A percentile compares a stretch with the other conserved stretches of the same genome.
These are phyloP conservation scores for Pagetopsis macropterus DNA, from an alignment of 2,797 vertebrate genomes.

Conservation along the genomic window DNA sequence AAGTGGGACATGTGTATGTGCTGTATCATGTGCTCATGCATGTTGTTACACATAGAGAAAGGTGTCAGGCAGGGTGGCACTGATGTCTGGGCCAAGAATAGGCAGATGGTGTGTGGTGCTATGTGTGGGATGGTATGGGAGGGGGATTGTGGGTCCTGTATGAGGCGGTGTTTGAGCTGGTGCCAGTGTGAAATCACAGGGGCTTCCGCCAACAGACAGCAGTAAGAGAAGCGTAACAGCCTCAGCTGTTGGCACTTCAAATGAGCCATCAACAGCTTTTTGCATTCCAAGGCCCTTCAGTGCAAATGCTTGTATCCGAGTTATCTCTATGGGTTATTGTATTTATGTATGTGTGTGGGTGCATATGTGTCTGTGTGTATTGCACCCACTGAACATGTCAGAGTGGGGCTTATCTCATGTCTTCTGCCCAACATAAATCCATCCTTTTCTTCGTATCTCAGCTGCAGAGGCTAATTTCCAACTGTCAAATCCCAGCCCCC, in stretches of 20 bases:
- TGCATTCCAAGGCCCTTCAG: slow-evolving; percentile 68
- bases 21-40: slow-evolving; percentile 39
- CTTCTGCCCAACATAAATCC: slow-evolving; percentile 63
- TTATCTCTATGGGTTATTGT: slow-evolving; percentile 64
- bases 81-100: slow-evolving; percentile 70
- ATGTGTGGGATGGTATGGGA: slow-evolving; percentile 61
- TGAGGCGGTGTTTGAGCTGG: slow-evolving; percentile 70
- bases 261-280: slow-evolving; percentile 82
- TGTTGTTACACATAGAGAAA: slow-evolving; percentile 41
- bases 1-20: slow-evolving; percentile 29
- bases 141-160: slow-evolving; percentile 52
- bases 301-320: slow-evolving; percentile 62
- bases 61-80: slow-evolving; percentile 44
- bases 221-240: slow-evolving; percentile 67
- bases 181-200: slow-evolving; percentile 80
- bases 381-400: slow-evolving; percentile 60
- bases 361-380: slow-evolving; percentile 39
- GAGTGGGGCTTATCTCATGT: slow-evolving; percentile 49
- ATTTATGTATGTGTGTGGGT: slow-evolving; percentile 44
- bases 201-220: slow-evolving; percentile 71
- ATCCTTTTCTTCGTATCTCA: slow-evolving; percentile 66
- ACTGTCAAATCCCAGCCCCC: slow-evolving; percentile 51
- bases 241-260: slow-evolving; percentile 84
- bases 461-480: slow-evolving; percentile 68
- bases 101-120: slow-evolving; percentile 54